These are phyloP conservation scores for Drosophila lini DNA, from an alignment of 1,140 invertebrate genomes.

Conservation along the genomic window DNA sequence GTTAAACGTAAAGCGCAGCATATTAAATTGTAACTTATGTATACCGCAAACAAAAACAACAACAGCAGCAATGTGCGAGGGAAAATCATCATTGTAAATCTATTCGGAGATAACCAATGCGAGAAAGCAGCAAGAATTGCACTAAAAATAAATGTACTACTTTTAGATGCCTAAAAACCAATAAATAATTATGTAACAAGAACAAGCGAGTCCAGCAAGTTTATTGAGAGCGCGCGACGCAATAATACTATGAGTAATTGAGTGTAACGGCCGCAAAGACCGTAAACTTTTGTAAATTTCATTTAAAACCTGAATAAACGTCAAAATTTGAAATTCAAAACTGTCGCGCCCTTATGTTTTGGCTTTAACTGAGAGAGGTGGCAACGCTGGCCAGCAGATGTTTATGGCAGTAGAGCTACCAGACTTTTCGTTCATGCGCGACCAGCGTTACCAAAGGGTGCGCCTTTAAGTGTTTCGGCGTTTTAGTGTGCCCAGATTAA, in stretches of 20 bases:
- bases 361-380: background rate
- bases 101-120: conserved; percentile 49
- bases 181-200: conserved; percentile 75
- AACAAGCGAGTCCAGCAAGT: conserved; percentile 48
- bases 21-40: conserved; percentile 82
- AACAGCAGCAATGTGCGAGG: conserved; percentile 24
- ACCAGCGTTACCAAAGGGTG: too few species aligned
- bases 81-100: conserved; percentile 52
- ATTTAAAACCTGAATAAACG: conserved; percentile 71
- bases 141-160: conserved; percentile 76
- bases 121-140: conserved; percentile 42
- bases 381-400: background rate
- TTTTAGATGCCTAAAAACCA: conserved; percentile 76
- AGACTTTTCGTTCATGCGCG: too few species aligned
- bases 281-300: conserved; percentile 66
- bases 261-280: conserved; percentile 35
- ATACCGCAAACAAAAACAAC: conserved; percentile 55
- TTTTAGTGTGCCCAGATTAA: too few species aligned
- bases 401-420: background rate
- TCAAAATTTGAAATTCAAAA: conserved; percentile 67
- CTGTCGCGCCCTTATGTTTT: background rate
- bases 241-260: conserved; percentile 38
- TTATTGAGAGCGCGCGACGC: conserved; percentile 45
- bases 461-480: too few species aligned
- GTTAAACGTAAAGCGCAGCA: conserved; percentile 79